A percentile compares a stretch with the other conserved stretches of the same genome.
Conservation (phyloP, 2,113 vertebrate genomes). For the Aythya baeri region DNA sequence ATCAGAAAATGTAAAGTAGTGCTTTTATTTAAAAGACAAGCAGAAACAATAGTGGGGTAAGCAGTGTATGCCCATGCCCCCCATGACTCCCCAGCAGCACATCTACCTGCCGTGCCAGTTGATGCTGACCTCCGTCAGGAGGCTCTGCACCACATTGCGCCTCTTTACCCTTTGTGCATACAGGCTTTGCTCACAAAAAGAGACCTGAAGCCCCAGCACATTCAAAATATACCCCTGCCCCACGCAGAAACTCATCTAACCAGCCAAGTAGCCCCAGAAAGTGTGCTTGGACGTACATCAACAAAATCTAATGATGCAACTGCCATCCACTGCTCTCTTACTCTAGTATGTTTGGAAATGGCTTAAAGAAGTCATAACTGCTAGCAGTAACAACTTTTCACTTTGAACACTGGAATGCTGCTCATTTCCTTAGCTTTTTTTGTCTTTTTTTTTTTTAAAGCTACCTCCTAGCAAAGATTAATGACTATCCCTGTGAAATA, state of each 20-base stretch:
- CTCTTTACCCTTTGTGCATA: not conserved
- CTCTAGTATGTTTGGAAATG: not conserved
- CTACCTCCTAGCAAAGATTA: not conserved
- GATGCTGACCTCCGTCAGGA: not conserved
- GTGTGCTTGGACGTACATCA: not conserved
- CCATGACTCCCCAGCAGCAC: not conserved
- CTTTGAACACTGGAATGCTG: not conserved
- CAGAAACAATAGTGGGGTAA: not conserved
- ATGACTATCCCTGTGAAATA: not conserved
- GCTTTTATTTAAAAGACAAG: not conserved
- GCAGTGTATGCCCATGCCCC: not conserved
- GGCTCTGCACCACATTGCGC: not conserved
- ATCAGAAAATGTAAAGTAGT: not conserved
- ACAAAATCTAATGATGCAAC: not conserved
- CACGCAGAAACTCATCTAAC: not conserved
- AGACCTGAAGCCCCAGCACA: not conserved
- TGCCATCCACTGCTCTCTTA: not conserved
- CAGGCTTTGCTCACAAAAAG: not conserved
- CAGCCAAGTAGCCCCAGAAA: not conserved
- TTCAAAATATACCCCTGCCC: not conserved
- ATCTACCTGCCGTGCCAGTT: not conserved
- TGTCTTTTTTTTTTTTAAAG: not conserved
- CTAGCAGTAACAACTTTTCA: not conserved
- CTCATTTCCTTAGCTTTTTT: not conserved
- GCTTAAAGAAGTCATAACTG: not conserved